phyloP scores from a whole-genome alignment of 2,113 vertebrate species.

The Perognathus longimembris region DNA sequence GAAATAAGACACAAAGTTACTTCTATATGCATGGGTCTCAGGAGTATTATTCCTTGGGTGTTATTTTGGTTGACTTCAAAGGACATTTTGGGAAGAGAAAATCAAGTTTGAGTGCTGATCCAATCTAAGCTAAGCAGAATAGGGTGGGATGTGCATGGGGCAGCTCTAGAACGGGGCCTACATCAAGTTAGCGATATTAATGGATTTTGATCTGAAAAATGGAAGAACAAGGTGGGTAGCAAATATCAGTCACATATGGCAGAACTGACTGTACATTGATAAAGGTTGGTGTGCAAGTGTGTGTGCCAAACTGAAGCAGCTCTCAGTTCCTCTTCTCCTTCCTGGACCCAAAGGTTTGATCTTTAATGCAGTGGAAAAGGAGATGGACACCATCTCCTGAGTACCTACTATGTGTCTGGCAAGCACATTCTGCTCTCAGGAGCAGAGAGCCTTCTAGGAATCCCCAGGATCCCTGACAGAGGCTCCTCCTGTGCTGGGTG shows the following conservation, averaged over 20 bases:
- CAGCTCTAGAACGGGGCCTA: not conserved
- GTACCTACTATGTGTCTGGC: constrained; percentile 1
- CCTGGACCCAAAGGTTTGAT: constrained; percentile 8
- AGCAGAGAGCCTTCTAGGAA: not conserved
- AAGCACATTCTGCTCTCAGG: not conserved
- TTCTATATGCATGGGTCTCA: not conserved
- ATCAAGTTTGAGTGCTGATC: not conserved
- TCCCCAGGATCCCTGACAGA: constrained; percentile 3
- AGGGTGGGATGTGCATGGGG: not conserved
- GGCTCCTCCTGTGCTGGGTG: constrained; percentile 54
- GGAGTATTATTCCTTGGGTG: not conserved
- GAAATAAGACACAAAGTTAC: not conserved
- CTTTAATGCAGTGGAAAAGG: not conserved
- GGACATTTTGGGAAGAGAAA: not conserved
- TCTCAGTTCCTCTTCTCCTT: not conserved
- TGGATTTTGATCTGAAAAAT: not conserved
- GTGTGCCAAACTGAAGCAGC: not conserved
- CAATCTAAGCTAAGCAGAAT: not conserved
- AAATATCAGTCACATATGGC: not conserved
- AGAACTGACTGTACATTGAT: not conserved
- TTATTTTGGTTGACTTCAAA: constrained; percentile 21
- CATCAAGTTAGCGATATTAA: not conserved
- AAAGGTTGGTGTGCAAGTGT: not conserved
- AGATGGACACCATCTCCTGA: not conserved
- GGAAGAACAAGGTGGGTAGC: not conserved